phyloP scores from a whole-genome alignment of 2,113 vertebrate species.

The Mesocricetus auratus region DNA sequence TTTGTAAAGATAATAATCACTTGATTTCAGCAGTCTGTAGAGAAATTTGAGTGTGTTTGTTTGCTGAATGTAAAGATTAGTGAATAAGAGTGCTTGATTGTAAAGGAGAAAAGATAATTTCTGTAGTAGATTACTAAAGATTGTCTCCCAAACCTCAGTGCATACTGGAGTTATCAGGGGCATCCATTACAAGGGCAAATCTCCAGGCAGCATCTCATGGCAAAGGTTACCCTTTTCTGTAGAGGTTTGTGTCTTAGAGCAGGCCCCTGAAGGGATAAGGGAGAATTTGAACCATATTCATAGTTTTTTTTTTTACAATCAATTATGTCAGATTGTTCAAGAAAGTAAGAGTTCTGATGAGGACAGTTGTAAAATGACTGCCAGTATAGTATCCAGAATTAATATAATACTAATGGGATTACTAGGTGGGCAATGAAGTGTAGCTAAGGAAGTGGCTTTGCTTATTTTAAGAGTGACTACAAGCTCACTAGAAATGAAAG shows the following conservation, averaged over 20 bases:
- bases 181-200: slow-evolving; percentile 26
- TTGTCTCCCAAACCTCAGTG: slow-evolving; percentile 21
- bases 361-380: background rate
- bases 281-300: background rate
- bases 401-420: background rate
- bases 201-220: slow-evolving; percentile 1
- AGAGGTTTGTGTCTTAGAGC: slow-evolving; percentile 8
- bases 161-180: background rate
- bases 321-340: background rate
- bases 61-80: slow-evolving; percentile 59
- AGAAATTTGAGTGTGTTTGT: slow-evolving; percentile 68
- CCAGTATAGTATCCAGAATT: background rate
- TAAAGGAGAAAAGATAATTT: slow-evolving; percentile 57
- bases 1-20: slow-evolving; percentile 65
- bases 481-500: slow-evolving; percentile 44
- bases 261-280: background rate
- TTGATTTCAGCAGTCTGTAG: slow-evolving; percentile 50
- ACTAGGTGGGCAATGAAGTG: background rate
- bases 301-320: slow-evolving; percentile 1
- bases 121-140: background rate
- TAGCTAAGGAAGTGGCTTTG: slow-evolving; percentile 6
- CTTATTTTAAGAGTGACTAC: background rate
- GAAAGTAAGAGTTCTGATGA: background rate
- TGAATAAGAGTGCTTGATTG: slow-evolving; percentile 39
- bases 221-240: slow-evolving; percentile 24